phyloP scores from a whole-genome alignment of 2,888 invertebrate species.

The Dicyrtomina minuta region DNA sequence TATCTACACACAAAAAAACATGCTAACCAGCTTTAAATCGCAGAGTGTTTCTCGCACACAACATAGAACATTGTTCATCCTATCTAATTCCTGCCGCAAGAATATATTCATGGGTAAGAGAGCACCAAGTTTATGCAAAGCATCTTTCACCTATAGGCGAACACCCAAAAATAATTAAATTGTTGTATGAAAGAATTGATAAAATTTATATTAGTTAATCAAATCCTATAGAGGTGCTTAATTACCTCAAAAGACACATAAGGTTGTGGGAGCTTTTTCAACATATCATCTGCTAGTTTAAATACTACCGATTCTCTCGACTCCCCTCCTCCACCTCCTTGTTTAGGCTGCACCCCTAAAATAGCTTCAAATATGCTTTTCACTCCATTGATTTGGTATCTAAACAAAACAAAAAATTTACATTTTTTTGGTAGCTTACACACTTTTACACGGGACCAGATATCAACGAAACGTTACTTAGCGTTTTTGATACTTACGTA shows the following conservation, averaged over 20 bases:
- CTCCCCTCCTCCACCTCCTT: constrained; percentile 87
- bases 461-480: not conserved
- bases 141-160: constrained; percentile 70
- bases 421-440: not conserved
- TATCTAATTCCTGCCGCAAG: constrained; percentile 70
- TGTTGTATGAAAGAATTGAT: too few species aligned
- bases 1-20: too few species aligned
- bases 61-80: constrained; percentile 84
- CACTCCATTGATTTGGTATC: constrained; percentile 92
- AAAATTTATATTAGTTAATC: too few species aligned
- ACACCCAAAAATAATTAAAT: constrained; percentile 7
- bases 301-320: constrained; percentile 90
- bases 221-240: too few species aligned
- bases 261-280: constrained; percentile 78
- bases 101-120: constrained; percentile 95
- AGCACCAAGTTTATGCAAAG: constrained; percentile 85
- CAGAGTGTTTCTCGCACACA: constrained; percentile 76
- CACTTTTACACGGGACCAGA: not conserved
- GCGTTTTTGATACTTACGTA: constrained; percentile 69
- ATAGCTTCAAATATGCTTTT: constrained; percentile 91
- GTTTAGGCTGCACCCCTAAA: constrained; percentile 94
- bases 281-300: constrained; percentile 89
- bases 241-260: constrained; percentile 80
- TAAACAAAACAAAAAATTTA: constrained; percentile 51
- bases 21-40: constrained; percentile 73